Conservation (phyloP, 2,113 vertebrate species). For the Tamias sibiricus region DNA sequence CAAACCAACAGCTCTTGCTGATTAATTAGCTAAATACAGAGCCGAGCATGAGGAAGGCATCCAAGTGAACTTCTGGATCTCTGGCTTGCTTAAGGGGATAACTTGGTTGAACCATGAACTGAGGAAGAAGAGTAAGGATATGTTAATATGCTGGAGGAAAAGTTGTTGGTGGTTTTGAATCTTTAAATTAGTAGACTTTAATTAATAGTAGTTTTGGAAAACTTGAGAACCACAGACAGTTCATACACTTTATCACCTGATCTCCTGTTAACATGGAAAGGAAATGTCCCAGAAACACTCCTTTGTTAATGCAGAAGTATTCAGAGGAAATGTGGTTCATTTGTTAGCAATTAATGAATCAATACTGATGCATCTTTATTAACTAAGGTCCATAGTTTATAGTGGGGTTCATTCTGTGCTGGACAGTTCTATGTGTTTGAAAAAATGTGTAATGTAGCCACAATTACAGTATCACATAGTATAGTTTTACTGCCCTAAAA, state of each 20-base stretch:
- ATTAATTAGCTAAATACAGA: neutral
- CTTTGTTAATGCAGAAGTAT: too few species aligned
- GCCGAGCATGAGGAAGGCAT: neutral
- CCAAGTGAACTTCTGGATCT: neutral
- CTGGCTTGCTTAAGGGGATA: neutral
- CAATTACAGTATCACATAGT: neutral
- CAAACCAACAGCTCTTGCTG: neutral
- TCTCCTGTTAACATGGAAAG: neutral
- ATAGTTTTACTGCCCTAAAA: neutral
- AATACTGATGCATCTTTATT: neutral
- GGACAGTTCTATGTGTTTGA: neutral
- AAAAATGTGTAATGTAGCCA: neutral
- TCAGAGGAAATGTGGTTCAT: too few species aligned
- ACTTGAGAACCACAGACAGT: neutral
- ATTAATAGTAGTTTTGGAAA: neutral
- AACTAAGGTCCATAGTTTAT: neutral
- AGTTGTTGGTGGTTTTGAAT: neutral
- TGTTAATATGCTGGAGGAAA: neutral
- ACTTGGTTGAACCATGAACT: neutral
- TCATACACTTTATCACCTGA: neutral
- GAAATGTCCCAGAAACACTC: too few species aligned
- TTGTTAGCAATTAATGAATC: neutral
- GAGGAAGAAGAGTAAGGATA: neutral
- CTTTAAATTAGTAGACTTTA: neutral
- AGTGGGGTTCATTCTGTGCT: neutral